Evolutionary conservation across 2,888 invertebrate species (phyloP), one percentile per base, ranked within the genome.

Genomic region (Azorinus chamasolen): DNA sequence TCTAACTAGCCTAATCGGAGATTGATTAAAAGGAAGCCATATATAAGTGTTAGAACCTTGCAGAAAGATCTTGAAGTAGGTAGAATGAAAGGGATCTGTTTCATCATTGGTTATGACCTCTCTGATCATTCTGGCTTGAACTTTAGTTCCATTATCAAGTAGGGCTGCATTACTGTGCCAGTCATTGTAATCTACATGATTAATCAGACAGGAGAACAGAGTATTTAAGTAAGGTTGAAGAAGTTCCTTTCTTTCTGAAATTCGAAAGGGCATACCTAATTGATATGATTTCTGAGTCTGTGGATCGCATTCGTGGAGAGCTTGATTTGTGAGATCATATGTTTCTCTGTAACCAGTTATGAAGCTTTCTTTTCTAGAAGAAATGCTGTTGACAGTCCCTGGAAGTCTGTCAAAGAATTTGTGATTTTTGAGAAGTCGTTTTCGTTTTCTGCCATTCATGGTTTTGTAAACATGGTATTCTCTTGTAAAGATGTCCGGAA

Each of bases 391-490:
- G 18, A 6, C n/a, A 14, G 6, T 6, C 18, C 6, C 18, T 46
- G 48, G 48, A 8, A 46, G 6, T n/a, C 6, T 6, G 18, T 46
- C 48, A 46, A 61, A 63, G 25, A 63, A 63, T 39, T 50, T 51
- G 24, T 63, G 16, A 2, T 25, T n/a, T 37, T 39, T 51, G n/a
- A 63, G 25, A 10, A 53, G 50, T 39, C 51, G 39, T 8, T 54
- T 63, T 63, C 63, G 24, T 43, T 37, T 63, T 18, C 43, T 51
- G 25, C 63, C 53, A 25, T n/a, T 25, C 53, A 43, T 53, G 8
- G 63, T 63, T 43, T 27, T 63, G 24, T 41, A 10, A 1, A 54
- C 24, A 43, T 53, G 53, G 18, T 27, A 53, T n/a, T n/a, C n/a
- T n/a, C n/a, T n/a, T n/a, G n/a, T n/a, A n/a, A n/a, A n/a, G n/a